Evolutionary conservation across 2,113 vertebrate genomes (phyloP), one percentile per base, ranked within the genome.

Genomic region (Casuarius casuarius): DNA sequence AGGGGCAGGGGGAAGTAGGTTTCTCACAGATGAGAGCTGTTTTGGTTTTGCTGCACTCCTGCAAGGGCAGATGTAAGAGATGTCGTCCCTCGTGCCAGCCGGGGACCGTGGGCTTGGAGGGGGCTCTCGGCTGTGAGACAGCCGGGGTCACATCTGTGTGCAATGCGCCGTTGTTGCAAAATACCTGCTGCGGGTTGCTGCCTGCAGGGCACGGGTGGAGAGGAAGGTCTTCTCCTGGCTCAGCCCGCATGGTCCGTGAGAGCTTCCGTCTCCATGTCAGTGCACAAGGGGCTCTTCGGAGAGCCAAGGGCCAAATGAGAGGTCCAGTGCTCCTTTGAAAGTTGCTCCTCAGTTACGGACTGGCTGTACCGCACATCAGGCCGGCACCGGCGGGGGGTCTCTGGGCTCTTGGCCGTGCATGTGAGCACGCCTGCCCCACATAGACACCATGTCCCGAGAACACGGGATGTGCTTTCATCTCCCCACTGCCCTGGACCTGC

Each of bases 391-490:
- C 19, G n/a, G 33, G n/a, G 22, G 51, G 62, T 44, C n/a, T 51
- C 49, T 75, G 4, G 1, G 3, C 22, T 65, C 59, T 21, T 28
- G 10, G 17, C 8, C 6, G 15, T 20, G 3, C 7, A 14, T 11
- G 22, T 26, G 29, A 82, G 9, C 12, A 20, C 16, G 23, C 2
- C 31, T 52, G n/a, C 48, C 22, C 40, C 0, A 0, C 42, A 5
- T 9, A 38, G 7, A 42, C 10, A 18, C 56, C 31, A 18, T 0
- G 1, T 18, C 13, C 40, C 31, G 52, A 9, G 13, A 63, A 44
- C 29, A 21, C 56, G 33, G 74, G 62, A 46, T 15, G 7, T 3
- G 3, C 4, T 46, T 63, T 20, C 7, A 20, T 5, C 33, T 79
- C 44, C 58, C 18, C 17, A 31, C 62, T 23, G 21, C 21, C 6